Evolutionary conservation across 1,140 invertebrate species (phyloP).

Genomic region (Drosophila bocki): DNA sequence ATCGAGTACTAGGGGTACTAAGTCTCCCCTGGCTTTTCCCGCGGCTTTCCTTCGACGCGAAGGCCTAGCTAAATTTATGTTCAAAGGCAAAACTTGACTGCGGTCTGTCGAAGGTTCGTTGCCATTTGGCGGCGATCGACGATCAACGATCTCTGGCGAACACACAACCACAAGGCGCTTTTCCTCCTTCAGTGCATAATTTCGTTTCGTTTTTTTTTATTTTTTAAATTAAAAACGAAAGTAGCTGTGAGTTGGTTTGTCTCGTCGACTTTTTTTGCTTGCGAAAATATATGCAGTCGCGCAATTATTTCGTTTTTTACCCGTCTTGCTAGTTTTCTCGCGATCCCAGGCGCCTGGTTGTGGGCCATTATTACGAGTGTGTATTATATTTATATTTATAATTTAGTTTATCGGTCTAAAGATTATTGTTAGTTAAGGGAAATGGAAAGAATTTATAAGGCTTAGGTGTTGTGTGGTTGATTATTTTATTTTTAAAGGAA

Average conservation of each 20-base stretch:
- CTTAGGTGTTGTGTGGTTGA: neutral
- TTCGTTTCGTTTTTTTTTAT: conserved; percentile 33
- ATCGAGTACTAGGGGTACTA: conserved; percentile 19
- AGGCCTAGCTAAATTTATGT: conserved; percentile 71
- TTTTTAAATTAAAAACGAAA: conserved; percentile 81
- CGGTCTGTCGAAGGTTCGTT: conserved; percentile 78
- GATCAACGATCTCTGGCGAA: conserved; percentile 50
- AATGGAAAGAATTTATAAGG: conserved; percentile 6
- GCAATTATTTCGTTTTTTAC: conserved; percentile 69
- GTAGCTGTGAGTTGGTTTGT: conserved; percentile 61
- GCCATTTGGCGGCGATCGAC: conserved; percentile 69
- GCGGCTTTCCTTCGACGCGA: conserved; percentile 23
- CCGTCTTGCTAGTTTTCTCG: conserved; percentile 48
- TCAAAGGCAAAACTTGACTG: conserved; percentile 76
- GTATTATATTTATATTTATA: conserved; percentile 11
- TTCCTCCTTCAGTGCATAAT: conserved; percentile 56
- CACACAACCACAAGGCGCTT: conserved; percentile 56
- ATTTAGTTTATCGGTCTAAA: neutral
- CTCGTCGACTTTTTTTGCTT: conserved; percentile 30
- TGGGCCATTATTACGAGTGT: conserved; percentile 28
- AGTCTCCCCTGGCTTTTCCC: conserved; percentile 12
- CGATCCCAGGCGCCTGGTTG: conserved; percentile 52
- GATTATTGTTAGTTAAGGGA: neutral
- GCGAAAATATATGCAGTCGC: conserved; percentile 76
- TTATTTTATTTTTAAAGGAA: neutral